phyloP scores from a whole-genome alignment of 1,140 invertebrate genomes.

The Anoplophora glabripennis region DNA sequence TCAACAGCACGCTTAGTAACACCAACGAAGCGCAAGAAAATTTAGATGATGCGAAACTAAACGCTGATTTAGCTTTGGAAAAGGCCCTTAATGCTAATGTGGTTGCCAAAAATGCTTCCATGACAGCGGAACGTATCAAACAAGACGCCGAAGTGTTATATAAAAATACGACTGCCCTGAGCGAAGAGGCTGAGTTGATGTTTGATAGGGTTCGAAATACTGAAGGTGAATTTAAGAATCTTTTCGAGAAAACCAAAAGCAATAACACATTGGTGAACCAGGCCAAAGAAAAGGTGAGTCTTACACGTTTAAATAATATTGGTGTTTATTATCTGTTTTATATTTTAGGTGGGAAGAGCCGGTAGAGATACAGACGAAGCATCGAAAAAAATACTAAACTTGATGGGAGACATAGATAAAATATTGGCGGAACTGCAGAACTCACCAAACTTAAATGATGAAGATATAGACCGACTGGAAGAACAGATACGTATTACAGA shows the following conservation, averaged over 20 bases:
- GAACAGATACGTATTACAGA: slow-evolving; percentile 71
- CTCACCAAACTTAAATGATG: slow-evolving; percentile 70
- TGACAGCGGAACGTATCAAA: slow-evolving; percentile 73
- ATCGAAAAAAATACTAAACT: slow-evolving; percentile 75
- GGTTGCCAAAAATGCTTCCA: slow-evolving; percentile 68
- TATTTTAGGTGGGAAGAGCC: slow-evolving; percentile 79
- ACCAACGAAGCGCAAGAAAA: slow-evolving; percentile 69
- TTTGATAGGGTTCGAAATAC: slow-evolving; percentile 68
- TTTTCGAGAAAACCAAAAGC: slow-evolving; percentile 70
- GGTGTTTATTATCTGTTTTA: too few relatives aligned
- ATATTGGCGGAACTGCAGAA: slow-evolving; percentile 80
- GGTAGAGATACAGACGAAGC: slow-evolving; percentile 77
- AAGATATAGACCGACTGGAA: slow-evolving; percentile 70
- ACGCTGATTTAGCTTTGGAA: slow-evolving; percentile 72
- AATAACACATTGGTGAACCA: slow-evolving; percentile 72
- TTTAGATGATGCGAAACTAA: slow-evolving; percentile 69
- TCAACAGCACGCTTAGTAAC: slow-evolving; percentile 58
- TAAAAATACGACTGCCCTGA: slow-evolving; percentile 67
- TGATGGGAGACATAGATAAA: slow-evolving; percentile 71
- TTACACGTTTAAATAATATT: too few relatives aligned
- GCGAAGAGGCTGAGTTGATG: slow-evolving; percentile 74
- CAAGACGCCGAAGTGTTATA: slow-evolving; percentile 74
- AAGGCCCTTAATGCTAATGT: slow-evolving; percentile 74
- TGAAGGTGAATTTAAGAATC: slow-evolving; percentile 63
- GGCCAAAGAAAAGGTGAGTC: slow-evolving; percentile 62